Percentiles rank a stretch among this genome's conserved stretches.
phyloP scores from a whole-genome alignment of 2,113 vertebrate genomes.

The Jacana jacana region DNA sequence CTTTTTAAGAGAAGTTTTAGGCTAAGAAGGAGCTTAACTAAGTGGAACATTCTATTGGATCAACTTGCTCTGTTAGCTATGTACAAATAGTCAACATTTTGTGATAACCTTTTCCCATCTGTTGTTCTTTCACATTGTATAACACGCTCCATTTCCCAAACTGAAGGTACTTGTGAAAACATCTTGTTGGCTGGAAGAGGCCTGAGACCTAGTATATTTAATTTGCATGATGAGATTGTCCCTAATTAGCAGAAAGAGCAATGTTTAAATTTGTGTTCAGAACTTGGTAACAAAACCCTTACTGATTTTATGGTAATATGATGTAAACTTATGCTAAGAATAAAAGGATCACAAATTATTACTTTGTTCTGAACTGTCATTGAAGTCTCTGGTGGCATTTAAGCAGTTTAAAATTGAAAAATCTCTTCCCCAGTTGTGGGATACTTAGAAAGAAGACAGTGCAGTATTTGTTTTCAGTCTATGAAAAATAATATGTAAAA shows the following conservation, averaged over 20 bases:
- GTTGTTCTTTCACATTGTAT: background rate
- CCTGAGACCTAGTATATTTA: background rate
- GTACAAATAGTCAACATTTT: background rate
- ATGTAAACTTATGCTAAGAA: background rate
- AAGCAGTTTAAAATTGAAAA: background rate
- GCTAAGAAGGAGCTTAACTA: background rate
- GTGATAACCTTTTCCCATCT: background rate
- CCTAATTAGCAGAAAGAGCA: background rate
- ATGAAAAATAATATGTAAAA: background rate
- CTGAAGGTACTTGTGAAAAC: background rate
- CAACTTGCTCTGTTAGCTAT: background rate
- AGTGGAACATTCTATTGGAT: background rate
- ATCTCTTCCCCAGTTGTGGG: background rate
- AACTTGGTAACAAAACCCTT: background rate
- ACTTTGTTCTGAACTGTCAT: background rate
- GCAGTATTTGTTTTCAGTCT: background rate
- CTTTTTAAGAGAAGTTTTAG: background rate
- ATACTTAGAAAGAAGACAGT: background rate
- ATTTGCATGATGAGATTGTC: background rate
- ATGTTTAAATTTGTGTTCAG: background rate
- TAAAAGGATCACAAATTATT: background rate
- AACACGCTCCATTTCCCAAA: slow-evolving; percentile 14
- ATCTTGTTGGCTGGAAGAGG: background rate
- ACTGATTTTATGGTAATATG: background rate
- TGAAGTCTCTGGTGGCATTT: background rate